Evolutionary conservation across 2,113 vertebrate species (phyloP).

Genomic region (Lethenteron camtschaticum): DNA sequence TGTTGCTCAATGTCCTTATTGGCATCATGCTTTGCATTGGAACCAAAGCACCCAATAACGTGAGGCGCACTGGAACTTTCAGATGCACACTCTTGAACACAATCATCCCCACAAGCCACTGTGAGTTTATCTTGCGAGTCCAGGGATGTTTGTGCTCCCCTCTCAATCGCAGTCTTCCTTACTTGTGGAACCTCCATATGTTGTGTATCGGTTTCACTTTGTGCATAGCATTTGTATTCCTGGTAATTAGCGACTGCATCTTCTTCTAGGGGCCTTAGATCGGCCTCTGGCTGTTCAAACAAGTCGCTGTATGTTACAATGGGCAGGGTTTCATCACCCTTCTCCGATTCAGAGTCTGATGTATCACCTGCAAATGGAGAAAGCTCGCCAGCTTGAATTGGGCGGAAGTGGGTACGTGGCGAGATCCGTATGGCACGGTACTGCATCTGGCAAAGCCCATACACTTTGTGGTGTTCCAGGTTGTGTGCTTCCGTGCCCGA

Average conservation of each 20-base stretch:
- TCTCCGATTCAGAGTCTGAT: conserved; percentile 86
- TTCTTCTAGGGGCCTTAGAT: conserved; percentile 91
- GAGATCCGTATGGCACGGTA: conserved; percentile 95
- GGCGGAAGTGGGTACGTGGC: conserved; percentile 92
- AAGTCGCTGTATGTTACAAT: conserved; percentile 39
- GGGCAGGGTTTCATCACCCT: conserved; percentile 51
- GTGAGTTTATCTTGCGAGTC: conserved; percentile 57
- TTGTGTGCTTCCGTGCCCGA: conserved; percentile 68
- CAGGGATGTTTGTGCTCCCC: conserved; percentile 92
- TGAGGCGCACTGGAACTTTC: too few species aligned
- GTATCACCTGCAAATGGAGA: conserved; percentile 78
- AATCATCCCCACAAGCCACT: too few species aligned
- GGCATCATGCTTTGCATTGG: too few species aligned
- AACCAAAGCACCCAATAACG: too few species aligned
- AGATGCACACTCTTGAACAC: too few species aligned
- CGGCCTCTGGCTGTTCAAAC: conserved; percentile 78
- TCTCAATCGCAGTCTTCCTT: conserved; percentile 97
- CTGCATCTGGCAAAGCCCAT: conserved; percentile 69
- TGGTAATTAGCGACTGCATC: conserved; percentile 50
- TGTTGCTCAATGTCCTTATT: too few species aligned
- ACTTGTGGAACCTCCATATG: conserved; percentile 71
- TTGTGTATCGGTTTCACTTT: conserved; percentile 90
- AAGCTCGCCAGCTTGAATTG: conserved; percentile 83
- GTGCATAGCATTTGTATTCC: conserved; percentile 83
- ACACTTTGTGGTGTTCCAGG: conserved; percentile 50